Percentiles rank a stretch among this genome's conserved stretches.
These are phyloP conservation scores for Spisula solida DNA, from an alignment of 2,888 invertebrate genomes.

Conservation along the genomic window DNA sequence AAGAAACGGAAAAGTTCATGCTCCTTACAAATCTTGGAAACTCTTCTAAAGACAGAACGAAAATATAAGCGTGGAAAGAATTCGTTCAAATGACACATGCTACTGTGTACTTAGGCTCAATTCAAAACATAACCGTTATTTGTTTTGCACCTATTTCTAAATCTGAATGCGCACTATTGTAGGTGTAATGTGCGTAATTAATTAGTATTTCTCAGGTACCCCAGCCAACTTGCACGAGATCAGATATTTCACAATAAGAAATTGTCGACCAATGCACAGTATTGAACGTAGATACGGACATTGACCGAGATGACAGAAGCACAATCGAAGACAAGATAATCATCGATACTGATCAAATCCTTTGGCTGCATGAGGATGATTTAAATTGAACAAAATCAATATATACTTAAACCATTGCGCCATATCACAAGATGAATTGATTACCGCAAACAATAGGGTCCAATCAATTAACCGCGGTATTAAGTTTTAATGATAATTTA, in stretches of 20 bases:
- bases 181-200: too few relatives aligned
- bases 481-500: not conserved
- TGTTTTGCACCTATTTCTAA: too few relatives aligned
- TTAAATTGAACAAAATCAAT: conserved; percentile 17
- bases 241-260: not conserved
- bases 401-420: not conserved
- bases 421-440: not conserved
- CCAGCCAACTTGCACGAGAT: too few relatives aligned
- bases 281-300: not conserved
- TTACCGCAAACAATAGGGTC: not conserved
- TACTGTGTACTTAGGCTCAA: too few relatives aligned
- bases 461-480: not conserved
- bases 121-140: too few relatives aligned
- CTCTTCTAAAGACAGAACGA: too few relatives aligned
- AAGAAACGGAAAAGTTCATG: too few relatives aligned
- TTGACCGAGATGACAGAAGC: conserved; percentile 6
- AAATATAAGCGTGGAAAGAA: too few relatives aligned
- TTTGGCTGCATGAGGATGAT: not conserved
- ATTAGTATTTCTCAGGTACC: too few relatives aligned
- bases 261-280: not conserved
- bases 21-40: too few relatives aligned
- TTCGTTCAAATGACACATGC: too few relatives aligned
- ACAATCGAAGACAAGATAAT: conserved; percentile 8
- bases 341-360: conserved; percentile 20
- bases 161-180: too few relatives aligned